Percentiles rank a stretch among this genome's conserved stretches.
phyloP scores from a whole-genome alignment of 2,888 invertebrate genomes.

The Idaea biselata region DNA sequence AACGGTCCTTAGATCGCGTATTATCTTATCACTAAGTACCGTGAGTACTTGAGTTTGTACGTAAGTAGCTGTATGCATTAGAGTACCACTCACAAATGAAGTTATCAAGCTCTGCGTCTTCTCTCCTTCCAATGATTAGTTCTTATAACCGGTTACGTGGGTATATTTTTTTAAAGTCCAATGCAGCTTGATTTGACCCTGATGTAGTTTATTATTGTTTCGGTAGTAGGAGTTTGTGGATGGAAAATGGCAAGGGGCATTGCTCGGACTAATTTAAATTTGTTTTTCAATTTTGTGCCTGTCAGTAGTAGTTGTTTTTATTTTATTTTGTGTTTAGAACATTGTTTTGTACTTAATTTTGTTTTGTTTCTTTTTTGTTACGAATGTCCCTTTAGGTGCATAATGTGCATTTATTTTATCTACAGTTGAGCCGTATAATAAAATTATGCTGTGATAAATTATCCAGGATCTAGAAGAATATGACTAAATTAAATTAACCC shows the following conservation, averaged over 20 bases:
- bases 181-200: not conserved
- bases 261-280: not conserved
- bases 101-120: not conserved
- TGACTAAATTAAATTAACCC: too few relatives aligned
- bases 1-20: constrained; percentile 31
- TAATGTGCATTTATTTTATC: too few relatives aligned
- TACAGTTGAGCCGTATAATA: too few relatives aligned
- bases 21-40: constrained; percentile 53
- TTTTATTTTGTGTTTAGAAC: not conserved
- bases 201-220: not conserved
- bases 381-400: not conserved
- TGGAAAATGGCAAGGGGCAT: not conserved
- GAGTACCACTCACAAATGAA: not conserved
- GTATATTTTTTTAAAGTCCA: not conserved
- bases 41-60: not conserved
- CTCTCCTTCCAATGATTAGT: not conserved
- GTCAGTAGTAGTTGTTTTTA: not conserved
- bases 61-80: not conserved
- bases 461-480: too few relatives aligned
- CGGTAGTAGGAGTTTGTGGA: not conserved
- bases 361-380: not conserved
- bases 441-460: too few relatives aligned
- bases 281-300: not conserved
- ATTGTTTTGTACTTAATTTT: not conserved
- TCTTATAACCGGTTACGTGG: not conserved